Conservation (phyloP, 2,888 invertebrate genomes). For the Coelinius sp. region DNA sequence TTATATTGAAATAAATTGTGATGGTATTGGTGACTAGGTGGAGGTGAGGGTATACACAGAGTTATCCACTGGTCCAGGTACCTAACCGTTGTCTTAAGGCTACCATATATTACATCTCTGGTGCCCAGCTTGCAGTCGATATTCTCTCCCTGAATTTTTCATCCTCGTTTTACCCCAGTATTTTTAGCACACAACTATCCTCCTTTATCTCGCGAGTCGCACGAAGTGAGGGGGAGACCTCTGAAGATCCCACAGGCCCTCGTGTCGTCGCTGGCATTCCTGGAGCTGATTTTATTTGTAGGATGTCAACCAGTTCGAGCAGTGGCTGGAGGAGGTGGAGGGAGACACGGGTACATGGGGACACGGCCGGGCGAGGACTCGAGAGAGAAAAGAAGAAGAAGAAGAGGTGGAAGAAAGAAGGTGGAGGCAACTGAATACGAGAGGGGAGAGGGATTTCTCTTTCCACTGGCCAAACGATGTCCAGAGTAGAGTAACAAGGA, state of each 20-base stretch:
- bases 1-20: not conserved
- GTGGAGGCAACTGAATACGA: slow-evolving; percentile 34
- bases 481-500: not conserved
- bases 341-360: slow-evolving; percentile 36
- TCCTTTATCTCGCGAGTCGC: slow-evolving; percentile 26
- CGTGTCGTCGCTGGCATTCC: slow-evolving; percentile 68
- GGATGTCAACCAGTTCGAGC: slow-evolving; percentile 66
- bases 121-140: slow-evolving; percentile 41
- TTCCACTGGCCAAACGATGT: not conserved
- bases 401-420: slow-evolving; percentile 40
- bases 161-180: slow-evolving; percentile 32
- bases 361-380: slow-evolving; percentile 48
- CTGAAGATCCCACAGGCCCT: slow-evolving; percentile 62
- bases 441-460: slow-evolving; percentile 28
- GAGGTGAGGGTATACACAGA: slow-evolving; percentile 49
- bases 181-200: slow-evolving; percentile 37
- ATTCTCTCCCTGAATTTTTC: slow-evolving; percentile 41
- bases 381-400: slow-evolving; percentile 3
- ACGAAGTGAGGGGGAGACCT: slow-evolving; percentile 29
- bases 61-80: slow-evolving; percentile 50
- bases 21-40: slow-evolving; percentile 23
- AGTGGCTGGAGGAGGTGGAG: slow-evolving; percentile 48
- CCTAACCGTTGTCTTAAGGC: slow-evolving; percentile 64
- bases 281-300: slow-evolving; percentile 69
- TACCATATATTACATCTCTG: slow-evolving; percentile 64